A percentile compares a stretch with the other conserved stretches of the same genome.
Evolutionary conservation across 2,113 vertebrate genomes (phyloP).

Genomic region (Pseudonaja textilis): DNA sequence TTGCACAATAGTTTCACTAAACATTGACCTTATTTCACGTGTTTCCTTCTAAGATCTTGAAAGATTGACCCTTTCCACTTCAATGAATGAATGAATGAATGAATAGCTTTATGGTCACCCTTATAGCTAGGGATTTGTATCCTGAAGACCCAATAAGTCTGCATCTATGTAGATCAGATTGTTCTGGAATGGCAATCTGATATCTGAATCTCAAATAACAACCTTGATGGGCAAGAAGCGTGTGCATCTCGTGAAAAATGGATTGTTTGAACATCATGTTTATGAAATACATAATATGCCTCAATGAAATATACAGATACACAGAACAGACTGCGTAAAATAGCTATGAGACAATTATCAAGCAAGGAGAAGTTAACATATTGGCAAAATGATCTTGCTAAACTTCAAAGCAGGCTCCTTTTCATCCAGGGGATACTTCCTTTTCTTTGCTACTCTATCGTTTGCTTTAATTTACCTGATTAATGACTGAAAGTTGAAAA

Average conservation of each 20-base stretch:
- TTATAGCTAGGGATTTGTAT: not conserved
- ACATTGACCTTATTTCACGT: not conserved
- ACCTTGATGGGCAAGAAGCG: not conserved
- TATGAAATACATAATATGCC: not conserved
- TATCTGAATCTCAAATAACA: not conserved
- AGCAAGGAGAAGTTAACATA: conserved; percentile 60
- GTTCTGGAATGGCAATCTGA: not conserved
- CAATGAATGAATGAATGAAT: not conserved
- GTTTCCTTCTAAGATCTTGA: not conserved
- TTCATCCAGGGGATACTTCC: conserved; percentile 53
- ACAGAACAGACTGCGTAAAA: not conserved
- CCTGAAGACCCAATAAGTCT: not conserved
- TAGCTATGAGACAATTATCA: not conserved
- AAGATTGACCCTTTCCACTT: not conserved
- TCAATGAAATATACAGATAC: not conserved
- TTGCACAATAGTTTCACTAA: not conserved
- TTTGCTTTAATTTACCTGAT: conserved; percentile 77
- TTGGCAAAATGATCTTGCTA: conserved; percentile 58
- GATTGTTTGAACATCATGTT: too few species aligned
- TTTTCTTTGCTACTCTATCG: conserved; percentile 56
- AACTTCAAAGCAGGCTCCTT: conserved; percentile 56
- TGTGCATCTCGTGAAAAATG: not conserved
- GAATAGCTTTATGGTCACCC: not conserved
- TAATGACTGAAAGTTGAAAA: conserved; percentile 78
- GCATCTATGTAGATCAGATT: not conserved